Evolutionary conservation across 2,797 vertebrate genomes (phyloP).

Genomic region (Onychomys arenicola): DNA sequence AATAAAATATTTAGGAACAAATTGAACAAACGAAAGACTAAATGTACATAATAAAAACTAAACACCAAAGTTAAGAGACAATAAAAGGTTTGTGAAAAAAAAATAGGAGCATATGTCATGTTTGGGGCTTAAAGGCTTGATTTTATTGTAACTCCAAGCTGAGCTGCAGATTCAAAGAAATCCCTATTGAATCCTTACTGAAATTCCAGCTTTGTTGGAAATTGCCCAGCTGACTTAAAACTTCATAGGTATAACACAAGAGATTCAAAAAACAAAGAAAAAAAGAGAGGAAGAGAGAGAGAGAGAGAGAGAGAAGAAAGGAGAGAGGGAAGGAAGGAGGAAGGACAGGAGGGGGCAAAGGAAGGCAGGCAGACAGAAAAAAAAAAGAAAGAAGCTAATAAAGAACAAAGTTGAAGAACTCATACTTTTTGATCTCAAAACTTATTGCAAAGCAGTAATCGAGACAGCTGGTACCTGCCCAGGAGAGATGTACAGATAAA

Average conservation of each 20-base stretch:
- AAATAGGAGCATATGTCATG: neutral
- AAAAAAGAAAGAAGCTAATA: neutral
- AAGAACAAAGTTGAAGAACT: neutral
- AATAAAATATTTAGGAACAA: neutral
- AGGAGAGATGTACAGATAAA: neutral
- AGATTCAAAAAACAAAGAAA: neutral
- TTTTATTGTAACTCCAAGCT: neutral
- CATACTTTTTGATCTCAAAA: conserved; percentile 35
- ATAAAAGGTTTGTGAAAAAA: neutral
- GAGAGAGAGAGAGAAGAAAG: neutral
- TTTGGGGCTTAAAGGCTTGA: neutral
- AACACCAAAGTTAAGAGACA: neutral
- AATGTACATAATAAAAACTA: neutral
- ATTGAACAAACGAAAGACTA: neutral
- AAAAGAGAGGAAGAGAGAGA: neutral
- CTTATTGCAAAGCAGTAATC: neutral
- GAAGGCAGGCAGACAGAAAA: too few species aligned
- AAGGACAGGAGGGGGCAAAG: too few species aligned
- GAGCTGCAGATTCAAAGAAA: neutral
- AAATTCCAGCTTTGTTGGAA: neutral
- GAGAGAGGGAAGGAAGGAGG: accelerated
- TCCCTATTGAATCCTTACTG: neutral
- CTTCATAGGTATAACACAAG: neutral
- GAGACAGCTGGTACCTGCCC: neutral
- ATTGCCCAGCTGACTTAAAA: neutral